These are phyloP conservation scores for Abrostola tripartita DNA, from an alignment of 2,888 invertebrate genomes.

Conservation along the genomic window DNA sequence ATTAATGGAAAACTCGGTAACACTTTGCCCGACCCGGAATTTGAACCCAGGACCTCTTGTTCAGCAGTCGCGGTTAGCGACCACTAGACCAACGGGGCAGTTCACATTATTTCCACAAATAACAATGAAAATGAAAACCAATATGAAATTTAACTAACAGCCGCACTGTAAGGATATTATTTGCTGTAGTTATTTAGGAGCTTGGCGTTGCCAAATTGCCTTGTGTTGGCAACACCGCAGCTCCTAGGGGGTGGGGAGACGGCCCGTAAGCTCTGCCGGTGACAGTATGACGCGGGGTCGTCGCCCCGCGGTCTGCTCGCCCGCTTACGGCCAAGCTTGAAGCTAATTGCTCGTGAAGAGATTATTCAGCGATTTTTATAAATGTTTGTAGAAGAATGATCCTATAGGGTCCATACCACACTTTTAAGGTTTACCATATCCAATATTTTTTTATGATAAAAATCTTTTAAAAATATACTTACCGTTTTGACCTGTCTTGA, in stretches of 20 bases:
- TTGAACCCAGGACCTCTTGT: too few species aligned
- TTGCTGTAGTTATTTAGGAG: conserved; percentile 52
- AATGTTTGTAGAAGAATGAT: conserved; percentile 30
- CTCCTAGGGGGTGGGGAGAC: conserved; percentile 8
- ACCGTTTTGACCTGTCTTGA: too few species aligned
- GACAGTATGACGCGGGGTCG: conserved; percentile 50
- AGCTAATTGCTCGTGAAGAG: conserved; percentile 57
- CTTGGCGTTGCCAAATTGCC: conserved; percentile 52
- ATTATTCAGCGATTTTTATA: conserved; percentile 59
- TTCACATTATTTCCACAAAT: background rate
- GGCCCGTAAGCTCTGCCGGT: conserved; percentile 53
- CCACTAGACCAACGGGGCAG: too few species aligned
- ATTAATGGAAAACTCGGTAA: too few species aligned
- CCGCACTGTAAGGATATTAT: conserved; percentile 51
- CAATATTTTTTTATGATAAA: too few species aligned
- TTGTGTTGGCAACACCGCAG: conserved; percentile 54
- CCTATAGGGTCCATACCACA: background rate
- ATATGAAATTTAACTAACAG: conserved; percentile 42
- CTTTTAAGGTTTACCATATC: too few species aligned
- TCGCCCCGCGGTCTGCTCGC: conserved; percentile 33
- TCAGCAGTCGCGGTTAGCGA: too few species aligned
- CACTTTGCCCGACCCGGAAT: too few species aligned
- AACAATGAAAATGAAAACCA: conserved; percentile 18
- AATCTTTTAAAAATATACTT: too few species aligned
- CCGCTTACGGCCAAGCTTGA: conserved; percentile 45